Conservation (phyloP, 2,888 invertebrate species). For the Hypselothyrea guttata region DNA sequence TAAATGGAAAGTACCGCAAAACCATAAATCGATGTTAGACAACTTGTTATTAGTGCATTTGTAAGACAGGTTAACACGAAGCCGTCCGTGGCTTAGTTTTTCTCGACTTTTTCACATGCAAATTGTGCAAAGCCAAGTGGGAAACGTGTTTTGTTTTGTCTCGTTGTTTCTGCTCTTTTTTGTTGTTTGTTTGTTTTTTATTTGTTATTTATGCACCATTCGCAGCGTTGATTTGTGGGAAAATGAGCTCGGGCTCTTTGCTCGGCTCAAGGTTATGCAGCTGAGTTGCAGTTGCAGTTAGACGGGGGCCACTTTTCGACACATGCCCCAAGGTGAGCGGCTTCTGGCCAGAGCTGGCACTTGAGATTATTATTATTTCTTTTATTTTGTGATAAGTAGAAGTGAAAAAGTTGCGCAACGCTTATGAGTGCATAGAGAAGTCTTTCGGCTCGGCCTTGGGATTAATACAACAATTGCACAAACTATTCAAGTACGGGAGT, state of each 20-base stretch:
- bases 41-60: neutral
- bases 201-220: constrained; percentile 26
- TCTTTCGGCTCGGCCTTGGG: neutral
- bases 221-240: constrained; percentile 57
- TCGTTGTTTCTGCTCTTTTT: constrained; percentile 7
- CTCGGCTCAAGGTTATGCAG: constrained; percentile 44
- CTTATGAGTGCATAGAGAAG: no score
- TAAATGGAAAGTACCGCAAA: neutral
- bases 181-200: constrained; percentile 21
- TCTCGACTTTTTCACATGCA: constrained; percentile 33
- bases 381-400: constrained; percentile 6
- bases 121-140: constrained; percentile 50
- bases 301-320: constrained; percentile 26
- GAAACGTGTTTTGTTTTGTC: constrained; percentile 52
- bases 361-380: neutral
- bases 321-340: constrained; percentile 44
- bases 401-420: no score
- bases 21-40: neutral
- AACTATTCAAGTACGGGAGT: no score
- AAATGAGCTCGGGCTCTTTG: constrained; percentile 32
- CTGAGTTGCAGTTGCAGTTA: constrained; percentile 36
- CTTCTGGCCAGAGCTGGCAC: constrained; percentile 22
- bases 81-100: constrained; percentile 47
- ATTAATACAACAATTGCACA: no score
- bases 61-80: constrained; percentile 22